Evolutionary conservation across 2,113 vertebrate genomes (phyloP).

Genomic region (Neolamprologus fasciatus): DNA sequence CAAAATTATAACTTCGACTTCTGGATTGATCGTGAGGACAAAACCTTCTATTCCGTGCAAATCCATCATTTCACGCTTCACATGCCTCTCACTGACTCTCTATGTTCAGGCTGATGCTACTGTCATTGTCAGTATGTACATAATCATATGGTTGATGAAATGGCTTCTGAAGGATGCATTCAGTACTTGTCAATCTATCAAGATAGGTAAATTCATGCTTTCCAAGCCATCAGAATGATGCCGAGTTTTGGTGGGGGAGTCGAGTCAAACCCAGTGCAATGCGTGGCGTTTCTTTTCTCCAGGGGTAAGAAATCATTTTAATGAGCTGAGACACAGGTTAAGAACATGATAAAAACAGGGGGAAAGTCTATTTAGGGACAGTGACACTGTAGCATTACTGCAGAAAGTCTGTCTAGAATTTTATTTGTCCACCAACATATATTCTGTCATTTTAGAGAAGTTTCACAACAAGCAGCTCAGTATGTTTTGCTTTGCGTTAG

Average conservation of each 20-base stretch:
- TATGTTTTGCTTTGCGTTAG: not conserved
- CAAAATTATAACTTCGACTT: constrained; percentile 37
- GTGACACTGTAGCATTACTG: not conserved
- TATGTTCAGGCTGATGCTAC: not conserved
- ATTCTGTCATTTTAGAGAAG: not conserved
- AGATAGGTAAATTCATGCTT: not conserved
- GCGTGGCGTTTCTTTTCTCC: not conserved
- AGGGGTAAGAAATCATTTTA: not conserved
- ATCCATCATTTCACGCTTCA: not conserved
- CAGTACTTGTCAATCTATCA: constrained; percentile 1
- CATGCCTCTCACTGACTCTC: not conserved
- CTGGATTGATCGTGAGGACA: constrained; percentile 12
- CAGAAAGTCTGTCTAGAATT: not conserved
- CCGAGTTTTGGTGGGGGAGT: not conserved
- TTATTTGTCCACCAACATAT: not conserved
- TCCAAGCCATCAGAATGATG: not conserved
- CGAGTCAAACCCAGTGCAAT: not conserved
- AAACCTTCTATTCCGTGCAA: constrained; percentile 34
- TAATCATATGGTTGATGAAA: not conserved
- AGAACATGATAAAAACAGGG: not conserved
- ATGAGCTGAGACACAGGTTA: not conserved
- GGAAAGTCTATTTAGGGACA: not conserved
- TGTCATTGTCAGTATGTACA: not conserved
- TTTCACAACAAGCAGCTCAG: not conserved
- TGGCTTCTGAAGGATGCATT: not conserved